These are phyloP conservation scores for Pontoporia blainvillei DNA, from an alignment of 2,113 vertebrate genomes.

Conservation along the genomic window DNA sequence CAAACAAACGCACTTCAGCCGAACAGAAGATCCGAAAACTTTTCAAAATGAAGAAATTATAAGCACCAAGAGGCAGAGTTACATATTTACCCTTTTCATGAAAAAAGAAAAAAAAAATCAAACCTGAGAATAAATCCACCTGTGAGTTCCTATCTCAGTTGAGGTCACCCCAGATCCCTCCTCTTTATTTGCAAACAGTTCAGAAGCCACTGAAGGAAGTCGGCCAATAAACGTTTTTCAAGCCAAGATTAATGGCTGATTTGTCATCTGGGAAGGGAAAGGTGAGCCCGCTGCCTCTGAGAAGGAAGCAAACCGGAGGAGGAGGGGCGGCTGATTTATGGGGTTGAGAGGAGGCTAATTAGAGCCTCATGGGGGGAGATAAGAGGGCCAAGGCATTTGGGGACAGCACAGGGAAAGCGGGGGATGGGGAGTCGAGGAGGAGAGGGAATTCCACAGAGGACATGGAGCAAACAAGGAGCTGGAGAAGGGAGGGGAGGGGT, in stretches of 20 bases:
- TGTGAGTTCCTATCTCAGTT: slow-evolving; percentile 73
- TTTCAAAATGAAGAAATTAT: slow-evolving; percentile 50
- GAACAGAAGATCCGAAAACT: slow-evolving; percentile 31
- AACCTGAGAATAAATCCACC: slow-evolving; percentile 81
- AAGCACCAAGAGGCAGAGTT: slow-evolving; percentile 18
- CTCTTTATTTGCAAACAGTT: slow-evolving; percentile 81
- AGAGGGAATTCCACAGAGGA: not conserved
- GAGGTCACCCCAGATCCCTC: slow-evolving; percentile 69
- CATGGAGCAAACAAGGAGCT: not conserved
- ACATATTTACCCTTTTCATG: slow-evolving; percentile 71
- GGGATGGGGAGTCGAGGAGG: not conserved
- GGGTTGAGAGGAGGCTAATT: slow-evolving; percentile 16
- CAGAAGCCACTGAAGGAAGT: slow-evolving; percentile 69
- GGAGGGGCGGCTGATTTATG: slow-evolving; percentile 55
- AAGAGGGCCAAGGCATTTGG: not conserved
- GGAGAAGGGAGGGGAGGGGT: not conserved
- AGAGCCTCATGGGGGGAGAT: slow-evolving; percentile 46
- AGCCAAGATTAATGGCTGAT: slow-evolving; percentile 74
- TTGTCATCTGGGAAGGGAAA: slow-evolving; percentile 63
- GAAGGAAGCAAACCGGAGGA: slow-evolving; percentile 39
- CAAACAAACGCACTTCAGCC: slow-evolving; percentile 41
- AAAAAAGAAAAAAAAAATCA: slow-evolving; percentile 13
- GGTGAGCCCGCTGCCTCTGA: slow-evolving; percentile 40
- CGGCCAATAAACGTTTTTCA: slow-evolving; percentile 65
- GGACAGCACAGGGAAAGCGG: slow-evolving; percentile 40